Evolutionary conservation across 2,113 vertebrate species (phyloP).

Genomic region (Gulo gulo): DNA sequence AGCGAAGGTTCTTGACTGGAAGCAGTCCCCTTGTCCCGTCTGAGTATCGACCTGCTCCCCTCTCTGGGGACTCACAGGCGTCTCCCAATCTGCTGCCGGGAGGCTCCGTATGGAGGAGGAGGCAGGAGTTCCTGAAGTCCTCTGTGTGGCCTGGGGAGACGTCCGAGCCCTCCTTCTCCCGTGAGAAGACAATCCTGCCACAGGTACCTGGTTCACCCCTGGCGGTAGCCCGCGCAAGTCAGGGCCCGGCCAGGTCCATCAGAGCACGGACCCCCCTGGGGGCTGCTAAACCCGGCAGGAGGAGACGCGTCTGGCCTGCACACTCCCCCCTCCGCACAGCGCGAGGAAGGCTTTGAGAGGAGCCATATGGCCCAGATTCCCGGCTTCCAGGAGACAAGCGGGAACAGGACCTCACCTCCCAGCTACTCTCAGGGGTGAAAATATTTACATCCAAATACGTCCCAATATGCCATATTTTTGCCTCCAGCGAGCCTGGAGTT

Average conservation of each 20-base stretch:
- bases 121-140: too few relatives aligned
- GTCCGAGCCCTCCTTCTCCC: background rate
- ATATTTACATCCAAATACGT: slow-evolving; percentile 61
- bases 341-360: background rate
- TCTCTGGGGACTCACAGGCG: background rate
- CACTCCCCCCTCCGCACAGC: too few relatives aligned
- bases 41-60: background rate
- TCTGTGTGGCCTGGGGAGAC: background rate
- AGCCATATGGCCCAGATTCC: slow-evolving; percentile 47
- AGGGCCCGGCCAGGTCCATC: background rate
- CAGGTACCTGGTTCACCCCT: background rate
- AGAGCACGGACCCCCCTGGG: background rate
- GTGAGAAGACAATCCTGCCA: accelerated
- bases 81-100: background rate
- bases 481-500: slow-evolving; percentile 36
- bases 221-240: background rate
- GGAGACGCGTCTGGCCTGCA: accelerated
- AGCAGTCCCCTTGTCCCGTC: background rate
- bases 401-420: slow-evolving; percentile 40
- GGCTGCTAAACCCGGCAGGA: background rate
- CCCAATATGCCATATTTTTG: background rate
- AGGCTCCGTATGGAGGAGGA: too few relatives aligned
- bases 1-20: background rate
- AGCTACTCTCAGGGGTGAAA: slow-evolving; percentile 38
- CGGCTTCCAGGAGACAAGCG: background rate